These are phyloP conservation scores for Brenthis hecate DNA, from an alignment of 2,888 invertebrate species.

Conservation along the genomic window DNA sequence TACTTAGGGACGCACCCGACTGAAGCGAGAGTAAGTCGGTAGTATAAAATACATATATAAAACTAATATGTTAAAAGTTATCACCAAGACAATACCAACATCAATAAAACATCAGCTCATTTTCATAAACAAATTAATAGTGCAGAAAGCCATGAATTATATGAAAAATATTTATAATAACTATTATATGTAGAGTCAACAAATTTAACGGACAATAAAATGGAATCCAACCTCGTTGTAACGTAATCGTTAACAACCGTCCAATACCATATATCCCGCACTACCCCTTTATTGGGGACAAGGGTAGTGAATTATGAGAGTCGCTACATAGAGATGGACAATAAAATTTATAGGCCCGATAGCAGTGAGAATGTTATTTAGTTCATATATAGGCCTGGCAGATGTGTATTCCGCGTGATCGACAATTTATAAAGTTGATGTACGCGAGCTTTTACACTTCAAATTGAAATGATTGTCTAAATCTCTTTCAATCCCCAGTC, in stretches of 20 bases:
- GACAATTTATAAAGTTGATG: constrained; percentile 13
- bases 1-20: too few relatives aligned
- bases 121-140: too few relatives aligned
- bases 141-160: neutral
- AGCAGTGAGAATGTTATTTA: constrained; percentile 33
- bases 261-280: constrained; percentile 23
- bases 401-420: constrained; percentile 15
- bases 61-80: too few relatives aligned
- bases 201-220: constrained; percentile 18
- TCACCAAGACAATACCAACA: too few relatives aligned
- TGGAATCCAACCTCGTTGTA: constrained; percentile 10
- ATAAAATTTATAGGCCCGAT: constrained; percentile 39
- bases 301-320: constrained; percentile 40
- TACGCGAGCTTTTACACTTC: neutral
- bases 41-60: too few relatives aligned
- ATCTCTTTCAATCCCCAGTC: too few relatives aligned
- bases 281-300: constrained; percentile 32
- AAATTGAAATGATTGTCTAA: too few relatives aligned
- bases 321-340: constrained; percentile 39
- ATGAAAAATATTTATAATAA: neutral
- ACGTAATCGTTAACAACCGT: constrained; percentile 19
- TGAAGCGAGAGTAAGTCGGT: too few relatives aligned
- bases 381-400: constrained; percentile 30
- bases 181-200: neutral
- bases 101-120: too few relatives aligned